A percentile compares a stretch with the other conserved stretches of the same genome.
These are phyloP conservation scores for Hypothenemus hampei DNA, from an alignment of 1,140 invertebrate species.

Conservation along the genomic window DNA sequence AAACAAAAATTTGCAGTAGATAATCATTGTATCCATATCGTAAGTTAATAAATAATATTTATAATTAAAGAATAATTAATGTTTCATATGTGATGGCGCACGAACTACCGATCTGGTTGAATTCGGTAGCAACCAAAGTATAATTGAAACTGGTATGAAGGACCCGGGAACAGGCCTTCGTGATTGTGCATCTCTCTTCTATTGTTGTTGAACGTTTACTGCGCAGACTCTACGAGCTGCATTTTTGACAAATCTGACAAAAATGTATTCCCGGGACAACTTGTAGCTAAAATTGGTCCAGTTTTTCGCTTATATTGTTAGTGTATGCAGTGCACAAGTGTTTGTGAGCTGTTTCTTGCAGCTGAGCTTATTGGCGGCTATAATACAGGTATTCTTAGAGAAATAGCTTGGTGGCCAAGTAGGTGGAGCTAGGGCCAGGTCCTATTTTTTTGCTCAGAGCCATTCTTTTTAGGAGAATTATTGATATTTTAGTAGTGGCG, in stretches of 20 bases:
- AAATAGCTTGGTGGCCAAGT: neutral
- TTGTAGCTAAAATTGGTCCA: neutral
- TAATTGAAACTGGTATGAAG: too few relatives aligned
- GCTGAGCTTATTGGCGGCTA: neutral
- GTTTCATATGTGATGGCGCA: too few relatives aligned
- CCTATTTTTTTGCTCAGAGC: neutral
- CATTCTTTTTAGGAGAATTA: neutral
- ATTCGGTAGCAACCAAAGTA: too few relatives aligned
- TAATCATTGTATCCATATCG: too few relatives aligned
- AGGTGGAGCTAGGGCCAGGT: neutral
- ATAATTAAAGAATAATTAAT: too few relatives aligned
- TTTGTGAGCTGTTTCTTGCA: neutral
- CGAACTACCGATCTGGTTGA: too few relatives aligned
- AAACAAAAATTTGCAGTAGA: too few relatives aligned
- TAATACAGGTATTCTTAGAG: neutral
- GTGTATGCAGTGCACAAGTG: neutral
- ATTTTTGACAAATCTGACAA: neutral
- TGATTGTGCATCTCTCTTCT: too few relatives aligned
- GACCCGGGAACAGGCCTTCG: too few relatives aligned
- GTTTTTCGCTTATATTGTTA: neutral
- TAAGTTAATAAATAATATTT: too few relatives aligned
- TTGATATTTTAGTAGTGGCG: neutral
- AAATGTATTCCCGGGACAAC: neutral
- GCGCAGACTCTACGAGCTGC: neutral
- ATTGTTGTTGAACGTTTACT: conserved; percentile 5